Base-by-base conservation (phyloP, 2,113 vertebrate genomes). In the Anolis sagrei region DNA sequence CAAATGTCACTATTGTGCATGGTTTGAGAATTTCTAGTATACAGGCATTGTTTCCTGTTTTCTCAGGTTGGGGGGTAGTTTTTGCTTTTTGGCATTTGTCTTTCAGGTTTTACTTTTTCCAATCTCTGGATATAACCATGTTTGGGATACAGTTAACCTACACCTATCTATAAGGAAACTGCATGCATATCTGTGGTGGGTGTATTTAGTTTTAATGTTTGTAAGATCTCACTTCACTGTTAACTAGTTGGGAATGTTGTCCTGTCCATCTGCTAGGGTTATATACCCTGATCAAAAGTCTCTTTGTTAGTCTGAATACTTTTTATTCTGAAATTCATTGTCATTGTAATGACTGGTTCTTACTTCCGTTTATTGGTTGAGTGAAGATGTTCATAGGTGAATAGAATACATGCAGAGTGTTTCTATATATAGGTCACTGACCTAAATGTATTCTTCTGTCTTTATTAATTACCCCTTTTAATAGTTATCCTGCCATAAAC, bases 181-280 rank as follows among this genome's bases (percentile, higher is more conserved):
- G 34, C 25, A 23, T n/a, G 54, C 6, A 11, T 49, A 29, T 73
- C 29, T 27, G 23, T 44, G 36, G 5, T 64, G 36, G 29, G 48
- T 29, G 3, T 34, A 25, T 36, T 18, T 51, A 44, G 73, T 89
- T 85, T 44, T 78, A 80, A 61, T 62, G 21, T 19, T 34, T 70
- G 32, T 16, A 54, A 32, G n/a, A 34, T 14, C 4, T 77, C 0
- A 32, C 27, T 83, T 29, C 8, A 0, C 7, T 62, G 8, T 6
- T 5, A 58, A 1, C n/a, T 19, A 51, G 48, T 6, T 3, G 32
- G 21, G 19, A 6, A 61, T 48, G 21, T 0, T 34, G 84, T 76
- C 72, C 29, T 62, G 54, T 21, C 34, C 3, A 0, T 13, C 7
- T 13, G 3, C 0, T 16, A 0, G 27, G 0, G 36, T 87, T 51